A percentile compares a stretch with the other conserved stretches of the same genome.
These are phyloP conservation scores for Trichoplax adhaerens DNA, from an alignment of 37 sponge, comb jelly and placozoan species.

Conservation along the genomic window DNA sequence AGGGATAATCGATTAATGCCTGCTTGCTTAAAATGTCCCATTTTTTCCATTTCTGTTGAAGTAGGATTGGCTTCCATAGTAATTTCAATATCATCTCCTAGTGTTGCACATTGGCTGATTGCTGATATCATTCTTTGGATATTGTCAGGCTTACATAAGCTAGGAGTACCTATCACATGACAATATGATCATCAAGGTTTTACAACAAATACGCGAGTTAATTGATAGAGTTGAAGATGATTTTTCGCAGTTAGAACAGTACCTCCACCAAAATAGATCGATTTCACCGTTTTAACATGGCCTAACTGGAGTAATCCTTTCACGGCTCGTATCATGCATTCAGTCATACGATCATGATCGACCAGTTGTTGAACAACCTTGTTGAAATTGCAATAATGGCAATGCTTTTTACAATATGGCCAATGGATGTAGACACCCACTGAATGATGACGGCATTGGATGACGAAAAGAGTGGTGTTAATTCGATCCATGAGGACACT, in stretches of 20 bases:
- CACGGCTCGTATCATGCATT: slow-evolving; percentile 26
- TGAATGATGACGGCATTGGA: too few relatives aligned
- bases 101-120: slow-evolving; percentile 1
- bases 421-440: slow-evolving; percentile 19
- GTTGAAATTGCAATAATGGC: slow-evolving; percentile 77
- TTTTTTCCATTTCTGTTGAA: slow-evolving; percentile 18
- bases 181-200: too few relatives aligned
- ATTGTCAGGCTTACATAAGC: slow-evolving; percentile 31
- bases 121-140: slow-evolving; percentile 26
- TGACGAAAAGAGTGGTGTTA: too few relatives aligned
- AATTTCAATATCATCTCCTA: slow-evolving; percentile 25
- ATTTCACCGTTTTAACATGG: slow-evolving; percentile 17
- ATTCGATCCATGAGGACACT: too few relatives aligned
- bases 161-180: slow-evolving; percentile 43
- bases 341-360: slow-evolving; percentile 29
- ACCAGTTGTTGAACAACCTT: slow-evolving; percentile 29
- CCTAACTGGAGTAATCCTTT: slow-evolving; percentile 6
- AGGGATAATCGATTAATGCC: slow-evolving; percentile 56
- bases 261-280: slow-evolving; percentile 79
- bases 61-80: slow-evolving; percentile 63
- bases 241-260: too few relatives aligned
- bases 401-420: slow-evolving; percentile 57
- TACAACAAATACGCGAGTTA: too few relatives aligned
- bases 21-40: slow-evolving; percentile 35
- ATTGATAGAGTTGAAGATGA: too few relatives aligned